Conservation (phyloP, 2,113 vertebrate genomes). For the Bos javanicus region DNA sequence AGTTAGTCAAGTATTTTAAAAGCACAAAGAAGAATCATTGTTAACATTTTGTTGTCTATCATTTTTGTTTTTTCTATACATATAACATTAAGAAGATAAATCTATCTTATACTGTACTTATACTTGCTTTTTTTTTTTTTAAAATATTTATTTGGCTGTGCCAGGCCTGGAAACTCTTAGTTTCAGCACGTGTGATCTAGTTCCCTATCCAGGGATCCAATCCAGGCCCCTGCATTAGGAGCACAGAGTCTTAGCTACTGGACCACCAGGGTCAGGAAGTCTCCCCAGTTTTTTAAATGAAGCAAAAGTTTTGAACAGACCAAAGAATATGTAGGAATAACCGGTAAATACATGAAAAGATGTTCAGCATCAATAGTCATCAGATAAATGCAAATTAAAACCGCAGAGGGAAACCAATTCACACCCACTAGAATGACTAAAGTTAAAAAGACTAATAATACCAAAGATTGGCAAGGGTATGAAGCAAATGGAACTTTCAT, state of each 20-base stretch:
- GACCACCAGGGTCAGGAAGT: not conserved
- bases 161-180: not conserved
- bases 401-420: constrained; percentile 12
- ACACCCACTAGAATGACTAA: not conserved
- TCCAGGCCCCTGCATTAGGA: not conserved
- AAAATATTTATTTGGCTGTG: not conserved
- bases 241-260: not conserved
- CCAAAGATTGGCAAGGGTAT: not conserved
- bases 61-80: not conserved
- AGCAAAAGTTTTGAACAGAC: not conserved
- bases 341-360: not conserved
- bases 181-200: not conserved
- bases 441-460: constrained; percentile 15
- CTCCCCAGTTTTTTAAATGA: not conserved
- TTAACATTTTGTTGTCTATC: not conserved
- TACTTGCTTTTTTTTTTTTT: not conserved
- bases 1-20: not conserved
- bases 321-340: not conserved
- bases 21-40: not conserved
- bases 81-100: not conserved
- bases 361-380: not conserved
- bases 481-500: not conserved
- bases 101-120: not conserved
- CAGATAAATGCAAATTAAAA: constrained; percentile 57
- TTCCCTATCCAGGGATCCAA: not conserved